Evolutionary conservation across 2,888 invertebrate genomes (phyloP), one percentile per base, ranked within the genome.

Genomic region (Ophion ventricosus): DNA sequence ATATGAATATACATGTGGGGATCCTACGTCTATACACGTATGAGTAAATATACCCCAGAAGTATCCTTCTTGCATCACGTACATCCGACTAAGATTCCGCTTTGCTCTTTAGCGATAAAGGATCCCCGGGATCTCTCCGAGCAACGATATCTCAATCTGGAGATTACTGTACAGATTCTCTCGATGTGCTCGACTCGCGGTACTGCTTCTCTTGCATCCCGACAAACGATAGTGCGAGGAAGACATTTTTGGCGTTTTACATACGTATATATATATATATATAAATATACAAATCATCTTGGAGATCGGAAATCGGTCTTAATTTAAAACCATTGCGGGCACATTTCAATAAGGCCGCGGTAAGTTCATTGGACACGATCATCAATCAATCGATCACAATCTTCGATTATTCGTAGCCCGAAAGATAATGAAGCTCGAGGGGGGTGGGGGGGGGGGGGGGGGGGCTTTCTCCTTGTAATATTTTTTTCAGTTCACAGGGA

Each of bases 91-190:
- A 82, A 84, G 84, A 84, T 82, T 84, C 82, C 84, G 78, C 79
- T 82, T 84, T 84, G 82, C 84, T 82, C 82, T 80, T 84, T 85
- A 84, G 84, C 84, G 81, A 85, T 85, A 85, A 84, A 84, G 84
- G 75, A 82, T 74, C 72, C 72, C 78, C 70, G 76, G 54, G 80
- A 80, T 75, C 72, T 79, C 78, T 67, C 73, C 40, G 79, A 67
- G 59, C 35, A 70, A 29, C 67, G 73, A 82, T 84, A 84, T 84
- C 84, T 84, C 84, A 84, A 82, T 84, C 84, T 61, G 43, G 61
- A 79, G 84, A 84, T 82, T 84, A 82, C 75, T 67, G 66, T 76
- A 76, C 64, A 70, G 81, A 81, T 75, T 74, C 40, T 73, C 64
- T 80, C 73, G 73, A 69, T 69, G 43, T 43, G 69, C 69, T 66